These are phyloP conservation scores for Embidobia sp. DNA, from an alignment of 2,888 invertebrate genomes.

Conservation along the genomic window DNA sequence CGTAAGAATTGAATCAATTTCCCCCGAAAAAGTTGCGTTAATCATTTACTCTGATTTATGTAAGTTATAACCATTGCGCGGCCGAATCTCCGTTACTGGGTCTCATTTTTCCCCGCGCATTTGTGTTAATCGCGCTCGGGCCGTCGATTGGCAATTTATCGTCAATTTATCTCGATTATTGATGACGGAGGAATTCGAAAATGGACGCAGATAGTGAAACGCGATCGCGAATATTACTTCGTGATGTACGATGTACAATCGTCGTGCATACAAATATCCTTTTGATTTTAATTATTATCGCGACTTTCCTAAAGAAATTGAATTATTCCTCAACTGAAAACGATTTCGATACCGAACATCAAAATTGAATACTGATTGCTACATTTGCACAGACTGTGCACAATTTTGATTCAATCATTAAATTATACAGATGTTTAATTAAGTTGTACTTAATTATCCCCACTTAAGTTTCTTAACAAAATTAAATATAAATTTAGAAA, in stretches of 20 bases:
- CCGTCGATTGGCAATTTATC: slow-evolving; percentile 66
- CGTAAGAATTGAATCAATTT: slow-evolving; percentile 47
- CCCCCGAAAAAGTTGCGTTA: slow-evolving; percentile 30
- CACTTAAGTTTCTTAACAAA: no score
- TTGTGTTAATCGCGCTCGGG: slow-evolving; percentile 57
- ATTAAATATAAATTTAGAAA: no score
- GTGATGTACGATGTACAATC: slow-evolving; percentile 55
- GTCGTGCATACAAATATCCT: slow-evolving; percentile 49
- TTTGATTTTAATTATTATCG: slow-evolving; percentile 55
- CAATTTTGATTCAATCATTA: background rate
- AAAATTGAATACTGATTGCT: slow-evolving; percentile 21
- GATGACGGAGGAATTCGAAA: slow-evolving; percentile 62
- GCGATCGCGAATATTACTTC: slow-evolving; percentile 62
- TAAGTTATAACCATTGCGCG: slow-evolving; percentile 51
- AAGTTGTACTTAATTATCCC: no score
- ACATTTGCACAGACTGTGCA: no score
- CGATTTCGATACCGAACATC: background rate
- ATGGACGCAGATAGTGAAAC: slow-evolving; percentile 60
- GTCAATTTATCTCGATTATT: slow-evolving; percentile 67
- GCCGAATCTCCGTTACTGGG: slow-evolving; percentile 26
- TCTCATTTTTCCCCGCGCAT: slow-evolving; percentile 42
- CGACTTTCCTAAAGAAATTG: slow-evolving; percentile 19
- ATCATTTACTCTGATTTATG: slow-evolving; percentile 42
- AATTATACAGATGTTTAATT: no score
- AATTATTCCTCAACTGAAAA: slow-evolving; percentile 10